Percentiles rank a stretch among this genome's conserved stretches.
These are phyloP conservation scores for Zoanthus solanderi DNA, from an alignment of 92 coral and sea anemone genomes.

Conservation along the genomic window DNA sequence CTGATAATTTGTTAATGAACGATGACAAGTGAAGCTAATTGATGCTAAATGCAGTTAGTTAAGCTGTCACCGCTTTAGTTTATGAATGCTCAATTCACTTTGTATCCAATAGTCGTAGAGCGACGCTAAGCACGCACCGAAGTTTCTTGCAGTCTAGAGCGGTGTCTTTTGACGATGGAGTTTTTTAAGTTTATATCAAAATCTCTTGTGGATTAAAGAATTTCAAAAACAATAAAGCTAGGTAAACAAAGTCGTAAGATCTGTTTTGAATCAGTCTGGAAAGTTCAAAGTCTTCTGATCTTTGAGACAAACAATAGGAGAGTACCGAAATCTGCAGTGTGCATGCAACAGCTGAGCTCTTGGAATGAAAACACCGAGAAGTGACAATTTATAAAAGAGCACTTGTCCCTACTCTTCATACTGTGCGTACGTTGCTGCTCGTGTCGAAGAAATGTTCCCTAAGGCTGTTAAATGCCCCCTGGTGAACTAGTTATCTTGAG, in stretches of 20 bases:
- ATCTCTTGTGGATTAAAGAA: constrained; percentile 45
- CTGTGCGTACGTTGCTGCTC: constrained; percentile 2
- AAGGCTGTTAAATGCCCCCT: constrained; percentile 27
- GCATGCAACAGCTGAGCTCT: constrained; percentile 4
- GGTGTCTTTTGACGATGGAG: constrained; percentile 35
- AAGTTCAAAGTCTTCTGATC: constrained; percentile 66
- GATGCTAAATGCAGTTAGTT: constrained; percentile 31
- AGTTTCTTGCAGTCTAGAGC: constrained; percentile 34
- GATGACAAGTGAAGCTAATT: constrained; percentile 36
- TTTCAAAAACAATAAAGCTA: constrained; percentile 42
- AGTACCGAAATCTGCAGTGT: neutral
- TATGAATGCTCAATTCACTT: neutral
- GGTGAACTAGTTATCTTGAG: constrained; percentile 28
- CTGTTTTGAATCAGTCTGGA: constrained; percentile 47
- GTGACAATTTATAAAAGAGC: neutral
- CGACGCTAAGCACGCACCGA: constrained; percentile 14
- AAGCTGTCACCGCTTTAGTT: constrained; percentile 23
- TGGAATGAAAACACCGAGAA: neutral
- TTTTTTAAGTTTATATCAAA: constrained; percentile 32
- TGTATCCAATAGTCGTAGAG: neutral
- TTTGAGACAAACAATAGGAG: constrained; percentile 10
- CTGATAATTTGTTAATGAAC: constrained; percentile 41
- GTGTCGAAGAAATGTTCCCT: constrained; percentile 34
- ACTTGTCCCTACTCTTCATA: constrained; percentile 18
- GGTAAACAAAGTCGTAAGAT: constrained; percentile 33